A percentile compares a stretch with the other conserved stretches of the same genome.
Conservation (phyloP, 2,797 vertebrate species). For the Macropodus opercularis region DNA sequence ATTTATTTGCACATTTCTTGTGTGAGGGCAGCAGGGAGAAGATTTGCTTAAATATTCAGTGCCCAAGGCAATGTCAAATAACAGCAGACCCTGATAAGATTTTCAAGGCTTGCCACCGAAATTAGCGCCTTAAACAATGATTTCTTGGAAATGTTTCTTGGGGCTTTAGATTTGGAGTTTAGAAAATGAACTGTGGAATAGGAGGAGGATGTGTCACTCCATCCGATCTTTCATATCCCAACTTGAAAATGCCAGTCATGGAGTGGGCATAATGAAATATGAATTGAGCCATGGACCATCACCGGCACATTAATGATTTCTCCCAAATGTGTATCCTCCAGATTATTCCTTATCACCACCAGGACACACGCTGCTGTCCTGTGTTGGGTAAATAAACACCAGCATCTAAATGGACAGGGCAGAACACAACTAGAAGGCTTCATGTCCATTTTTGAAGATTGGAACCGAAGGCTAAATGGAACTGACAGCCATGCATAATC, state of each 20-base stretch:
- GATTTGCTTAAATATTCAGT: slow-evolving; percentile 81
- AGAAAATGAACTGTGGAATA: slow-evolving; percentile 69
- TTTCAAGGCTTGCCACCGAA: slow-evolving; percentile 74
- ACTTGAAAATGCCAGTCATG: slow-evolving; percentile 83
- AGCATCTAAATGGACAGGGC: slow-evolving; percentile 64
- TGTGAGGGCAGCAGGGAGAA: slow-evolving; percentile 60
- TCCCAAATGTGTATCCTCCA: slow-evolving; percentile 76
- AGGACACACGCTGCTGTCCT: slow-evolving; percentile 77
- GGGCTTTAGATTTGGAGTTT: slow-evolving; percentile 55
- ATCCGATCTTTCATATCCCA: slow-evolving; percentile 72
- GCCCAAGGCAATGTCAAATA: slow-evolving; percentile 82
- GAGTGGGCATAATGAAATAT: slow-evolving; percentile 83
- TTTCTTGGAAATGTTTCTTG: slow-evolving; percentile 72
- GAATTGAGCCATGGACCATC: slow-evolving; percentile 79
- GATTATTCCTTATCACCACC: slow-evolving; percentile 81
- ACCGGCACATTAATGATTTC: slow-evolving; percentile 79
- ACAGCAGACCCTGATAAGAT: slow-evolving; percentile 76
- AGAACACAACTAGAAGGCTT: slow-evolving; percentile 73
- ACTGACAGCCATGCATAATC: slow-evolving; percentile 83
- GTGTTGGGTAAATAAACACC: slow-evolving; percentile 79
- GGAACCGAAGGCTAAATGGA: slow-evolving; percentile 76
- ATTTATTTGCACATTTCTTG: slow-evolving; percentile 67
- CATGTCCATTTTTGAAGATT: slow-evolving; percentile 78
- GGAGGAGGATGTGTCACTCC: slow-evolving; percentile 74
- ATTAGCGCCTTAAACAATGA: slow-evolving; percentile 81